These are phyloP conservation scores for Indicator maculatus DNA, from an alignment of 2,113 vertebrate genomes.

Conservation along the genomic window DNA sequence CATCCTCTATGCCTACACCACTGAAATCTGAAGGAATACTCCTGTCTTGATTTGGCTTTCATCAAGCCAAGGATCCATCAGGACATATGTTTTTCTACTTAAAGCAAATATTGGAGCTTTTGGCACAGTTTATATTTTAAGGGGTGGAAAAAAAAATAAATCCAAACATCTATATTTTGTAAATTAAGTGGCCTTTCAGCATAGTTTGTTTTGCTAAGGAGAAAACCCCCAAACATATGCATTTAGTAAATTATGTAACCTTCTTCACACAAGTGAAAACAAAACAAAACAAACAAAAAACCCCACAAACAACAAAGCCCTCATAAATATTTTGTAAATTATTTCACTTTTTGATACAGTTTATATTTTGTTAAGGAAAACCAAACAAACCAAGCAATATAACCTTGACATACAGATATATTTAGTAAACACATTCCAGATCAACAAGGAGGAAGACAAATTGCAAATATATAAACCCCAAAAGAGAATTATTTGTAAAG, in stretches of 20 bases:
- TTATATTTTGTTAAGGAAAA: neutral
- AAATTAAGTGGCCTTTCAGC: neutral
- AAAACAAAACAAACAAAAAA: too few relatives aligned
- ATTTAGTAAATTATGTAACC: too few relatives aligned
- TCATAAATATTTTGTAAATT: neutral
- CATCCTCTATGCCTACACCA: neutral
- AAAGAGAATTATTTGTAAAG: neutral
- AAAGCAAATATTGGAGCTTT: neutral
- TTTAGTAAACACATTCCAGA: neutral
- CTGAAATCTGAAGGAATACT: neutral
- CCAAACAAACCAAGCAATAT: neutral
- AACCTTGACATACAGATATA: accelerated
- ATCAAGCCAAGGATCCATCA: neutral
- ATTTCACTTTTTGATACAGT: neutral
- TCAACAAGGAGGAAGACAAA: neutral
- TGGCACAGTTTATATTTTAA: neutral
- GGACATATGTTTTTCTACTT: neutral
- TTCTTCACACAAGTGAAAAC: too few relatives aligned
- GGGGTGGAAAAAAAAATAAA: too few relatives aligned
- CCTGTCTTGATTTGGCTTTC: neutral
- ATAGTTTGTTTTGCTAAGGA: neutral
- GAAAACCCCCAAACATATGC: neutral
- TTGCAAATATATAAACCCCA: neutral
- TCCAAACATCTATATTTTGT: neutral
- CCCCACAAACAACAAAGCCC: too few relatives aligned